These are phyloP conservation scores for Rousettus leschenaultii DNA, from an alignment of 2,113 vertebrate genomes.

Conservation along the genomic window DNA sequence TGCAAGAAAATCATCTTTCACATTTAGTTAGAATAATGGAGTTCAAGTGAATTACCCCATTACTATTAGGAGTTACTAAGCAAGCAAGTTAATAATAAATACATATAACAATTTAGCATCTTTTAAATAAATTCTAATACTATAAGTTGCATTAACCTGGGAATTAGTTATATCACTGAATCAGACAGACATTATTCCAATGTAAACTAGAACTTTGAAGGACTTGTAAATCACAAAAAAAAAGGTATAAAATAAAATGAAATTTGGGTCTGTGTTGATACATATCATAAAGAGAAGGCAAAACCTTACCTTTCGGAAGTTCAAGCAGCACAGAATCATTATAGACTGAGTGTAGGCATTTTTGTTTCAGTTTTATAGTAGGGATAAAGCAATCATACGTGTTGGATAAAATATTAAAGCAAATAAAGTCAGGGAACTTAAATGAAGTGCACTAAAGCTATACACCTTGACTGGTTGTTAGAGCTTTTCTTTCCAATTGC, in stretches of 20 bases:
- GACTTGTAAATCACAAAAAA: background rate
- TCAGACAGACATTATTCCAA: background rate
- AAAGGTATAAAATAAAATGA: background rate
- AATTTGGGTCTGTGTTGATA: background rate
- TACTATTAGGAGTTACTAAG: background rate
- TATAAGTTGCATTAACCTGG: background rate
- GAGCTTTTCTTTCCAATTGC: background rate
- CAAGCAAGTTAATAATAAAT: background rate
- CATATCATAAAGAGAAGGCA: background rate
- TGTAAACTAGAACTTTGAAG: background rate
- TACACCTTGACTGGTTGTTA: background rate
- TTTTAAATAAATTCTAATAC: background rate
- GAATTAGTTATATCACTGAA: background rate
- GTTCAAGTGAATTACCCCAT: background rate
- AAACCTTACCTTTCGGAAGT: background rate
- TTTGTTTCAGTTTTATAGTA: background rate
- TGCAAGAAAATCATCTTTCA: background rate
- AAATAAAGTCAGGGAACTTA: background rate
- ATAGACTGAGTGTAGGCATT: background rate
- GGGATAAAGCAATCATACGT: background rate
- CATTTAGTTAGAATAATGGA: background rate
- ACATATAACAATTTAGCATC: background rate
- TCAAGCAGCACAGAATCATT: background rate
- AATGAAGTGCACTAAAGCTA: background rate
- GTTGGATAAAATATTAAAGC: background rate